Percentiles rank a stretch among this genome's conserved stretches.
Conservation (phyloP, 2,888 invertebrate genomes). For the Metallyticus violacea region DNA sequence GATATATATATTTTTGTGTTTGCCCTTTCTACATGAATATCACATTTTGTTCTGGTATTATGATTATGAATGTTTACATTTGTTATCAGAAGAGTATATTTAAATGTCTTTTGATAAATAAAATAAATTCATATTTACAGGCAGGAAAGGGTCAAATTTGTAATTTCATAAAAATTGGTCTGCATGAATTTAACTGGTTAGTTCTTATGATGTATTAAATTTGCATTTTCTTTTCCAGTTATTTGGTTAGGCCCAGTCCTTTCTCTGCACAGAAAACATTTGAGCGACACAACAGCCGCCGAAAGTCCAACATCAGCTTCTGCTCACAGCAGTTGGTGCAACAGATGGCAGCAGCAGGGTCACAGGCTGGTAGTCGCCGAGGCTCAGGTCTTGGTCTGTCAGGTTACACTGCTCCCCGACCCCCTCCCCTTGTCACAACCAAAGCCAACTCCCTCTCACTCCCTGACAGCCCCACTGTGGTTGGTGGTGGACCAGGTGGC, state of each 20-base stretch:
- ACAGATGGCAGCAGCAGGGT: slow-evolving; percentile 54
- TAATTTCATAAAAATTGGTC: no score
- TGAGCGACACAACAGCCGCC: slow-evolving; percentile 84
- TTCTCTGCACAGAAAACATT: slow-evolving; percentile 94
- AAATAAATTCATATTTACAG: no score
- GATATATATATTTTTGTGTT: no score
- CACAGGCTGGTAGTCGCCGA: slow-evolving; percentile 59
- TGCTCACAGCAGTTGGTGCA: slow-evolving; percentile 76
- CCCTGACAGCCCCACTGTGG: slow-evolving; percentile 83
- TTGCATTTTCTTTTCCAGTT: slow-evolving; percentile 54
- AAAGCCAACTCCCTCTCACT: slow-evolving; percentile 87
- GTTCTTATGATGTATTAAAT: not conserved
- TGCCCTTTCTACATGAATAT: no score
- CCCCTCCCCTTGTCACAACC: slow-evolving; percentile 76
- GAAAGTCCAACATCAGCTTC: slow-evolving; percentile 89
- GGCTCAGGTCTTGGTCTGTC: slow-evolving; percentile 65
- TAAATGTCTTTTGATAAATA: no score
- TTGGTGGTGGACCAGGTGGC: slow-evolving; percentile 52
- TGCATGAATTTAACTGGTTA: no score
- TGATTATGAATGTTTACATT: no score
- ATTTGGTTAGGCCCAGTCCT: slow-evolving; percentile 89
- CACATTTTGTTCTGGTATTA: no score
- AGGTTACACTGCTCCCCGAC: slow-evolving; percentile 63
- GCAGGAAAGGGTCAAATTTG: no score
- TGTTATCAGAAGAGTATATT: no score